A percentile compares a stretch with the other conserved stretches of the same genome.
phyloP scores from a whole-genome alignment of 2,888 invertebrate species.

The Stramonita haemastoma region DNA sequence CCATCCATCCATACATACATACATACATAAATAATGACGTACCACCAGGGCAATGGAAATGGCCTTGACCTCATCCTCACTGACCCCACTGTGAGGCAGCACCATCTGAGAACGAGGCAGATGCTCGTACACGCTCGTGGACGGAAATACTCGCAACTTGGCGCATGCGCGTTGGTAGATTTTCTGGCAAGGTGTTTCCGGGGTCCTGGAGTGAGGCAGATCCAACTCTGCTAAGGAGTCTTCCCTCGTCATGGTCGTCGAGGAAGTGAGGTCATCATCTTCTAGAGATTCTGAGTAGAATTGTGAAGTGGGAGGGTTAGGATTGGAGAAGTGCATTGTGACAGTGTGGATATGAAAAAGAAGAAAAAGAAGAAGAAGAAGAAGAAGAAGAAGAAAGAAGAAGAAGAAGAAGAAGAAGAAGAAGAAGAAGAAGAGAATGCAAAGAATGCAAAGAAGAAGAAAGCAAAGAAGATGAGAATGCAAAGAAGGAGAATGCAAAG shows the following conservation, averaged over 20 bases:
- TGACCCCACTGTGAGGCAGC: conserved; percentile 44
- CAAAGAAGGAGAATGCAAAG: too few relatives aligned
- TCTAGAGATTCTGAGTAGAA: background rate
- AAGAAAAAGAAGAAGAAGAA: too few relatives aligned
- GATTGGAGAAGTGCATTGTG: too few relatives aligned
- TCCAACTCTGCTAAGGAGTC: background rate
- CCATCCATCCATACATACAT: background rate
- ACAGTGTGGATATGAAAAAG: too few relatives aligned
- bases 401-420: too few relatives aligned
- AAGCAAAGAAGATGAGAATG: too few relatives aligned
- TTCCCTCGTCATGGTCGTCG: too few relatives aligned
- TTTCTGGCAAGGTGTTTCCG: conserved; percentile 44
- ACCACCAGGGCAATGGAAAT: conserved; percentile 48
- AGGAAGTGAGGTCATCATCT: conserved; percentile 6
- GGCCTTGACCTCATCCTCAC: conserved; percentile 44
- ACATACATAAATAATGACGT: background rate
- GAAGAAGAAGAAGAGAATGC: too few relatives aligned
- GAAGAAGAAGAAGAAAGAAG: too few relatives aligned
- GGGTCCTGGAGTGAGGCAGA: background rate
- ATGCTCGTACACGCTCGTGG: conserved; percentile 46
- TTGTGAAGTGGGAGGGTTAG: background rate
- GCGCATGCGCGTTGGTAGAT: conserved; percentile 51
- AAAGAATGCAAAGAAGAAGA: too few relatives aligned
- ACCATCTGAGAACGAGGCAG: conserved; percentile 45
- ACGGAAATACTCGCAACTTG: conserved; percentile 46